phyloP scores from a whole-genome alignment of 2,797 vertebrate species.

The Sebastiscus albofasciatus region DNA sequence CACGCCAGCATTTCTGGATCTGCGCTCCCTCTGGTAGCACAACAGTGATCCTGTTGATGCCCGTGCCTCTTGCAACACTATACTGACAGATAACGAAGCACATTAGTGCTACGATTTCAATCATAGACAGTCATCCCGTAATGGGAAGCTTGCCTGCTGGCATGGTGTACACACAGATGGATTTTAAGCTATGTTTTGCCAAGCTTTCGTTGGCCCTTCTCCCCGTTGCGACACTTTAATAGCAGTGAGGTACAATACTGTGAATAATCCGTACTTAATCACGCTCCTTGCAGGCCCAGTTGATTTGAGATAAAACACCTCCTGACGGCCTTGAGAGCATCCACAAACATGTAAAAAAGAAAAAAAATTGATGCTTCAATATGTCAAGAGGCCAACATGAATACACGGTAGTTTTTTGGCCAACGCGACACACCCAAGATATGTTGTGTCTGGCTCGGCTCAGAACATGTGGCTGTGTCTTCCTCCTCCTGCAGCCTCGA shows the following conservation, averaged over 20 bases:
- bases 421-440: constrained; percentile 18
- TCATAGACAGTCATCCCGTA: constrained; percentile 57
- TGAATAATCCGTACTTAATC: constrained; percentile 59
- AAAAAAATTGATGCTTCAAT: neutral
- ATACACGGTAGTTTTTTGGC: neutral
- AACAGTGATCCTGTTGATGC: constrained; percentile 55
- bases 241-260: constrained; percentile 62
- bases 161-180: constrained; percentile 58
- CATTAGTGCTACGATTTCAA: constrained; percentile 64
- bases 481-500: constrained; percentile 34
- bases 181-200: constrained; percentile 70
- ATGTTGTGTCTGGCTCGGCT: constrained; percentile 28
- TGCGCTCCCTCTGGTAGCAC: constrained; percentile 38
- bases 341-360: constrained; percentile 11
- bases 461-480: constrained; percentile 35
- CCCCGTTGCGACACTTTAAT: constrained; percentile 65
- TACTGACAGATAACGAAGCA: constrained; percentile 53
- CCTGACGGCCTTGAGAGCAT: constrained; percentile 11
- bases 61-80: constrained; percentile 51
- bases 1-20: constrained; percentile 36
- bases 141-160: constrained; percentile 71
- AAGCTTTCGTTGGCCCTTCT: constrained; percentile 69
- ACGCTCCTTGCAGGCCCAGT: constrained; percentile 23
- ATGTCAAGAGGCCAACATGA: constrained; percentile 28
- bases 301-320: constrained; percentile 39